phyloP scores from a whole-genome alignment of 2,797 vertebrate species.

The Trachops cirrhosus region DNA sequence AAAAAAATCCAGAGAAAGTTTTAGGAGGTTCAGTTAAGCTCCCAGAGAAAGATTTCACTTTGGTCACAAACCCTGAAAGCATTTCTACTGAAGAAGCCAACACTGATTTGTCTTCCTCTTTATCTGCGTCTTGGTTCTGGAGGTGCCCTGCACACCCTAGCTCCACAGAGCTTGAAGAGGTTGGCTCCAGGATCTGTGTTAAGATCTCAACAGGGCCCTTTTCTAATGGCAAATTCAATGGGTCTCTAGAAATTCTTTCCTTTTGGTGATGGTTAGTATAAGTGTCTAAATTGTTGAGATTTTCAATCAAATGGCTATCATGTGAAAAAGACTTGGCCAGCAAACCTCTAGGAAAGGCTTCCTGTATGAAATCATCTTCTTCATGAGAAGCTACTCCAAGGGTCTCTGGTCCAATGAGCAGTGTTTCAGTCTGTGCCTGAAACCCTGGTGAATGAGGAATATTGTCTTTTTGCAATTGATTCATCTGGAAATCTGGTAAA shows the following conservation, averaged over 20 bases:
- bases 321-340: neutral
- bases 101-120: slow-evolving; percentile 84
- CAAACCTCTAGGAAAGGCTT: slow-evolving; percentile 33
- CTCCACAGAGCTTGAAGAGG: slow-evolving; percentile 24
- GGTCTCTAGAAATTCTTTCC: slow-evolving; percentile 57
- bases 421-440: slow-evolving; percentile 48
- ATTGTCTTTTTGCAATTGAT: slow-evolving; percentile 39
- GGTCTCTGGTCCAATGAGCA: neutral
- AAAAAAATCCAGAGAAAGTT: slow-evolving; percentile 89
- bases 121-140: slow-evolving; percentile 77
- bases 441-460: slow-evolving; percentile 22
- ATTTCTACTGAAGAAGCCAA: slow-evolving; percentile 88
- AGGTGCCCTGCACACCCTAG: slow-evolving; percentile 3
- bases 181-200: slow-evolving; percentile 44
- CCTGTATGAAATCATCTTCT: slow-evolving; percentile 47
- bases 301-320: slow-evolving; percentile 45
- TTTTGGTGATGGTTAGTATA: slow-evolving; percentile 32
- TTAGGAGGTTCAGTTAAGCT: slow-evolving; percentile 85
- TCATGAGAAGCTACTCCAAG: neutral
- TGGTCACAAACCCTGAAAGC: slow-evolving; percentile 92
- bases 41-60: slow-evolving; percentile 88
- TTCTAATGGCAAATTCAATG: slow-evolving; percentile 51
- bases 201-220: neutral
- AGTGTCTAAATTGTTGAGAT: slow-evolving; percentile 52
- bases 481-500: slow-evolving; percentile 50